Conservation (phyloP, 2,797 vertebrate species). For the Chanos chanos region DNA sequence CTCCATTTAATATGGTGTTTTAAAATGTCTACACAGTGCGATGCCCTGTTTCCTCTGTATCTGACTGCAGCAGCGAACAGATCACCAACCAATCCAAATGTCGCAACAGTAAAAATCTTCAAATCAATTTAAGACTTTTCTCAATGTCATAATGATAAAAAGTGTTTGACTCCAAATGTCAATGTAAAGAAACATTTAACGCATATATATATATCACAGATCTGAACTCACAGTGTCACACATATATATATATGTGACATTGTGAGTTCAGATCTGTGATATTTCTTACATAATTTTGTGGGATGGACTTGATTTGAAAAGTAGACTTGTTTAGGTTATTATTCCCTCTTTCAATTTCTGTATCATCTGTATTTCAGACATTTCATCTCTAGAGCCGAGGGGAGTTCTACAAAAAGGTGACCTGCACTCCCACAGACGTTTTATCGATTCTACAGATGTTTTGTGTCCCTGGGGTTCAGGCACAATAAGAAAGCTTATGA, state of each 20-base stretch:
- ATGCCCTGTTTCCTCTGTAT: slow-evolving; percentile 19
- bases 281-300: too few species aligned
- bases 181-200: too few species aligned
- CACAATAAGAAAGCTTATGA: slow-evolving; percentile 33
- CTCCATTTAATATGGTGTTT: slow-evolving; percentile 43
- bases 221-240: too few species aligned
- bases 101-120: too few species aligned
- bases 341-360: neutral
- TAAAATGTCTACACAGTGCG: slow-evolving; percentile 12
- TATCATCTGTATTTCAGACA: neutral
- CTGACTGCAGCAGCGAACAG: slow-evolving; percentile 1
- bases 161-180: too few species aligned
- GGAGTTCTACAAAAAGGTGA: neutral
- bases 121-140: too few species aligned
- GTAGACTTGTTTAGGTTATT: neutral
- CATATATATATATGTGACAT: too few species aligned
- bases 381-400: neutral
- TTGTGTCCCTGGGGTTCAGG: slow-evolving; percentile 58
- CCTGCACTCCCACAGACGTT: slow-evolving; percentile 41
- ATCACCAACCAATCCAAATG: too few species aligned
- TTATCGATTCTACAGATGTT: slow-evolving; percentile 63
- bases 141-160: too few species aligned
- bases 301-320: too few species aligned
- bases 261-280: too few species aligned
- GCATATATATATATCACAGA: too few species aligned